These are phyloP conservation scores for Carduelis carduelis DNA, from an alignment of 2,797 vertebrate genomes.

Conservation along the genomic window DNA sequence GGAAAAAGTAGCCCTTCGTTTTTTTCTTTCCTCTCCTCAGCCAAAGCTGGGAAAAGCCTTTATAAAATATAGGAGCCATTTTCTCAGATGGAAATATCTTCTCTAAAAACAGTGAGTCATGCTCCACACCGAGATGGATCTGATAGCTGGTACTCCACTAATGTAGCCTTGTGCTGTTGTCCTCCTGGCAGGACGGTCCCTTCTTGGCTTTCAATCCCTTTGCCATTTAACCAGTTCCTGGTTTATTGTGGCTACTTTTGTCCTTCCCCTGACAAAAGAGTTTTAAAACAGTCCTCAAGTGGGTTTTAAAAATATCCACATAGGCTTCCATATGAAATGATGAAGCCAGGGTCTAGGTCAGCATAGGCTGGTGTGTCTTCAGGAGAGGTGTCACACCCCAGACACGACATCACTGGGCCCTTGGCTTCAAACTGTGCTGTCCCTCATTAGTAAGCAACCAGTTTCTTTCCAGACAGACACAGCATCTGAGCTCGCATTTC, in stretches of 20 bases:
- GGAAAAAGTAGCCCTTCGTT: not conserved
- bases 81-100: constrained; percentile 34
- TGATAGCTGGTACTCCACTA: not conserved
- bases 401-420: not conserved
- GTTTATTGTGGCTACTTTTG: not conserved
- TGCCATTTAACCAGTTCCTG: not conserved
- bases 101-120: not conserved
- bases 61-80: not conserved
- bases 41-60: not conserved
- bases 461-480: not conserved
- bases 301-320: not conserved
- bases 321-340: not conserved
- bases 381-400: not conserved
- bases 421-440: not conserved
- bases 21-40: not conserved
- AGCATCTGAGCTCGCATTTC: rapidly evolving
- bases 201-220: not conserved
- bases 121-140: not conserved
- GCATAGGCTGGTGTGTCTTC: not conserved
- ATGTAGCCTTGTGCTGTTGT: not conserved
- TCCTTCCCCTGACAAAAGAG: not conserved
- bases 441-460: not conserved
- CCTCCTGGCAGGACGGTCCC: not conserved
- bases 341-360: not conserved
- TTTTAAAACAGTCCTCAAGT: not conserved